Evolutionary conservation across 2,113 vertebrate genomes (phyloP).

Genomic region (Antigone vipio): DNA sequence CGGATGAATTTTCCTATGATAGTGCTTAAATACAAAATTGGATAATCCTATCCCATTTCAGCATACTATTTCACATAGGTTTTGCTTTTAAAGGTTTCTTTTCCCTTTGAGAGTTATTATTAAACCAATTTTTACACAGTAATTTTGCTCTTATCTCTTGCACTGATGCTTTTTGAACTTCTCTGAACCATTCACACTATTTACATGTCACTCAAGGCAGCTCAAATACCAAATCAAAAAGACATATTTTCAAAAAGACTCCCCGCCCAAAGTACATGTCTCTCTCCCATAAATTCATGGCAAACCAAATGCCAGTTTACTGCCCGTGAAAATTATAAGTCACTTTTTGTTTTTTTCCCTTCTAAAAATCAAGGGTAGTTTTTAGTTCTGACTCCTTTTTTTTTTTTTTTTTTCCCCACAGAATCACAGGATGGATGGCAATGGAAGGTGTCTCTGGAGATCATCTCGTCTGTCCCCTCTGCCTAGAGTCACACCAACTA

Average conservation of each 20-base stretch:
- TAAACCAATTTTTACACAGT: not conserved
- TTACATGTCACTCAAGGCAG: not conserved
- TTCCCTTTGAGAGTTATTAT: not conserved
- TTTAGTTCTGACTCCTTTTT: not conserved
- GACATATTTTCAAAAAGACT: not conserved
- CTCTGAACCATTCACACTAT: not conserved
- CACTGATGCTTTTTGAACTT: not conserved
- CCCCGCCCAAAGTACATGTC: not conserved
- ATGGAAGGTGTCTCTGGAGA: not conserved
- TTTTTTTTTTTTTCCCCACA: too few relatives aligned
- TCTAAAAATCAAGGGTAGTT: not conserved
- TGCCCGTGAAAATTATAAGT: not conserved
- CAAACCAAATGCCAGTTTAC: not conserved
- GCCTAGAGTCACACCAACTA: not conserved
- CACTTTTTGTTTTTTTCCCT: not conserved
- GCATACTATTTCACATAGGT: not conserved
- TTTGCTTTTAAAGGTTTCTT: not conserved
- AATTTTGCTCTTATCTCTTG: not conserved
- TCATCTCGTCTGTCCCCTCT: not conserved
- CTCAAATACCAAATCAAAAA: not conserved
- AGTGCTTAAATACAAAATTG: not conserved
- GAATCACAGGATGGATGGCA: not conserved
- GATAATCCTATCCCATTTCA: not conserved
- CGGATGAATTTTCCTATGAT: not conserved
- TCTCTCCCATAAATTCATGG: not conserved